These are phyloP conservation scores for Nycteola revayana DNA, from an alignment of 2,888 invertebrate species.

Conservation along the genomic window DNA sequence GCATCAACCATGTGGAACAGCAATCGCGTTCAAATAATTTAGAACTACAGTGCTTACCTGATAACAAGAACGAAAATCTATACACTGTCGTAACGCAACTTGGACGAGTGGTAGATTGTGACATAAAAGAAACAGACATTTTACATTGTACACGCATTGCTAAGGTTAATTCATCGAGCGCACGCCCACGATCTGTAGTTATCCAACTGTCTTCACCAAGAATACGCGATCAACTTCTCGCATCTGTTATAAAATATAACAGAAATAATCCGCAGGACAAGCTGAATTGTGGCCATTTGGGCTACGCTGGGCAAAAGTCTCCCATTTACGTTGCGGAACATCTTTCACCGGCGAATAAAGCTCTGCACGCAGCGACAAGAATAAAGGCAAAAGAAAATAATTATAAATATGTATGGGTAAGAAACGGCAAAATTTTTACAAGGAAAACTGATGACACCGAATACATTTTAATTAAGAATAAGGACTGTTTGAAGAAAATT, in stretches of 20 bases:
- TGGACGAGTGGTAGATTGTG: background rate
- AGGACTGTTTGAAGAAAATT: background rate
- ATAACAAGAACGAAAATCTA: slow-evolving; percentile 4
- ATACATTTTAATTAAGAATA: slow-evolving; percentile 4
- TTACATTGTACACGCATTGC: slow-evolving; percentile 4
- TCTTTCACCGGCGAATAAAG: slow-evolving; percentile 4
- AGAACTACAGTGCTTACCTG: slow-evolving; percentile 4
- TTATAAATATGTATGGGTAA: slow-evolving; percentile 7
- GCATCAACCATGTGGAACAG: slow-evolving; percentile 2
- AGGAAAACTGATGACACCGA: slow-evolving; percentile 4
- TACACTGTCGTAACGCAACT: slow-evolving; percentile 2
- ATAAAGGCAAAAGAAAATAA: slow-evolving; percentile 5
- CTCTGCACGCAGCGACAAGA: slow-evolving; percentile 6
- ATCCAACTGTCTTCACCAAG: slow-evolving; percentile 4
- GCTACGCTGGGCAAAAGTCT: slow-evolving; percentile 1
- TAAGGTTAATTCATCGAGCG: slow-evolving; percentile 1
- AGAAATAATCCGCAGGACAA: background rate
- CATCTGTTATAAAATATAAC: slow-evolving; percentile 2
- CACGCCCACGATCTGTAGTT: slow-evolving; percentile 2
- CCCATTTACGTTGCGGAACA: slow-evolving; percentile 5
- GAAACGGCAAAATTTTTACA: slow-evolving; percentile 6
- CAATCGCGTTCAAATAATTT: slow-evolving; percentile 4
- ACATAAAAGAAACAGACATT: too few species aligned
- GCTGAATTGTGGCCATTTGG: slow-evolving; percentile 1
- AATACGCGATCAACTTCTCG: slow-evolving; percentile 3